Evolutionary conservation across 2,113 vertebrate genomes (phyloP).

Genomic region (Eolophus roseicapilla): DNA sequence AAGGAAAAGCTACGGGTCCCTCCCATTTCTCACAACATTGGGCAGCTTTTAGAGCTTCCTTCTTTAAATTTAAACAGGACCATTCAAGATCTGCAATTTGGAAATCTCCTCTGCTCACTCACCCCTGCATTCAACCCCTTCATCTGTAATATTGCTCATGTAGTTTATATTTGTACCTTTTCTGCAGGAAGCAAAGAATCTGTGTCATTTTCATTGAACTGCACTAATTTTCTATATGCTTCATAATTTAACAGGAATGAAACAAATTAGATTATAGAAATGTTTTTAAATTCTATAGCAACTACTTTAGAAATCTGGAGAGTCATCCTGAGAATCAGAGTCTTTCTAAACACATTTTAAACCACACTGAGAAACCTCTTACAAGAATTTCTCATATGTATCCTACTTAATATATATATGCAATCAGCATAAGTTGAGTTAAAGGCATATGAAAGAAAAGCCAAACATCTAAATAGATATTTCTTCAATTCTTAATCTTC

Average conservation of each 20-base stretch:
- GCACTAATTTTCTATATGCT: neutral
- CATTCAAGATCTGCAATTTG: neutral
- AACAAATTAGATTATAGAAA: neutral
- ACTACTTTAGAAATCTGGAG: neutral
- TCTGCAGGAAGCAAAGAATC: neutral
- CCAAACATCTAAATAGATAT: neutral
- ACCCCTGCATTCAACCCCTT: neutral
- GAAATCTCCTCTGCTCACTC: neutral
- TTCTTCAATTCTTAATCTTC: neutral
- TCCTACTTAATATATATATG: neutral
- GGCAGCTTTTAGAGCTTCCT: neutral
- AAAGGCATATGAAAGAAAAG: neutral
- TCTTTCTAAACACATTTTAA: neutral
- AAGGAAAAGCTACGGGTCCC: neutral
- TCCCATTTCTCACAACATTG: neutral
- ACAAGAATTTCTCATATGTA: neutral
- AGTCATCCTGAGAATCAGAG: neutral
- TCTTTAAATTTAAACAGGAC: neutral
- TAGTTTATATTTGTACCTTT: neutral
- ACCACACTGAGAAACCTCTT: neutral
- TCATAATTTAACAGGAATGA: neutral
- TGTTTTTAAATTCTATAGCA: neutral
- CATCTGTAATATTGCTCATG: neutral
- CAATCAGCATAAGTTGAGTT: neutral
- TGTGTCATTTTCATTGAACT: neutral